These are phyloP conservation scores for Plutomurus gul DNA, from an alignment of 1,140 invertebrate genomes.

Conservation along the genomic window DNA sequence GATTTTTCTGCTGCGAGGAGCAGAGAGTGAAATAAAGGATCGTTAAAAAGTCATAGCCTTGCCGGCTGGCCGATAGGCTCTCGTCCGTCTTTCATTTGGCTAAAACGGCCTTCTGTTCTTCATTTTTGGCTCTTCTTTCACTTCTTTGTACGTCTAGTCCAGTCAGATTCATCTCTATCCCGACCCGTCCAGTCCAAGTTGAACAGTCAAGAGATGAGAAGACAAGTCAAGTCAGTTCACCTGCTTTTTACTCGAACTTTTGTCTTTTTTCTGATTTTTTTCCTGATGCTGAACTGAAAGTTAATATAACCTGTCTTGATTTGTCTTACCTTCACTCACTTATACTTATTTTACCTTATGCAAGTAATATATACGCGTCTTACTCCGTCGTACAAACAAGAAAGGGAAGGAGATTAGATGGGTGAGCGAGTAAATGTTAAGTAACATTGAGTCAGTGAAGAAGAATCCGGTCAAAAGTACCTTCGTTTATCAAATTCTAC, in stretches of 20 bases:
- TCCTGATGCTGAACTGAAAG: background rate
- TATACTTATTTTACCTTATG: too few species aligned
- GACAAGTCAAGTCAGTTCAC: background rate
- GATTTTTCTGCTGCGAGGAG: background rate
- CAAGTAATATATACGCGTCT: too few species aligned
- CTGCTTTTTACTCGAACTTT: background rate
- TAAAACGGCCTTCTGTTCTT: background rate
- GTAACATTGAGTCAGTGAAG: too few species aligned
- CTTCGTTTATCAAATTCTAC: too few species aligned
- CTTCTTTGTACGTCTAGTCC: background rate
- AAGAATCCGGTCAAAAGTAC: too few species aligned
- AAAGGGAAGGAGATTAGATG: too few species aligned
- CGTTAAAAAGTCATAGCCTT: background rate
- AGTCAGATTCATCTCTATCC: background rate
- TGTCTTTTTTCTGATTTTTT: background rate
- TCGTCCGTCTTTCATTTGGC: background rate
- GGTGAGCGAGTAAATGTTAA: too few species aligned
- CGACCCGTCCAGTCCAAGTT: too few species aligned
- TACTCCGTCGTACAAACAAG: too few species aligned
- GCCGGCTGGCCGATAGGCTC: conserved; percentile 4
- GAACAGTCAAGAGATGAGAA: background rate
- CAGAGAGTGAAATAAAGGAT: background rate
- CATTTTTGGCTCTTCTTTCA: background rate
- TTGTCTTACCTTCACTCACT: background rate
- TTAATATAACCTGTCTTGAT: background rate